A percentile compares a stretch with the other conserved stretches of the same genome.
Evolutionary conservation across 2,113 vertebrate genomes (phyloP).

Genomic region (Chinchilla lanigera): DNA sequence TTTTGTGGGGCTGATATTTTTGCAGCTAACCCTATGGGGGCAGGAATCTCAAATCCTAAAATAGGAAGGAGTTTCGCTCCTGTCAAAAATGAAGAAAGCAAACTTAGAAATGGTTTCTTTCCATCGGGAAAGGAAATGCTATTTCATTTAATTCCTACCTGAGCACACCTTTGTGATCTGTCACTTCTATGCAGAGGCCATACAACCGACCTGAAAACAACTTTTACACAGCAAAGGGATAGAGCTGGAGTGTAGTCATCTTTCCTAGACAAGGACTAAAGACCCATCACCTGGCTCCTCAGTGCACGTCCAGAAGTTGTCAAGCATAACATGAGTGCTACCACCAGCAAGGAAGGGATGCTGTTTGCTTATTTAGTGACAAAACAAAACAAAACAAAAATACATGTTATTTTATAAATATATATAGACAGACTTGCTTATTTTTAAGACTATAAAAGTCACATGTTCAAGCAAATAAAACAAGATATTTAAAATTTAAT

Average conservation of each 20-base stretch:
- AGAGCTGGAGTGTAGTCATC: neutral
- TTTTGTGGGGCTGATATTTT: neutral
- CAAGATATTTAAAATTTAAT: neutral
- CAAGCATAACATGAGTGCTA: neutral
- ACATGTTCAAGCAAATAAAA: neutral
- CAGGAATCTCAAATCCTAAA: neutral
- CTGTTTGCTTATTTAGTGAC: neutral
- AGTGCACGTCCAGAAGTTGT: neutral
- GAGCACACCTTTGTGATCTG: neutral
- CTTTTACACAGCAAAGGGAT: neutral
- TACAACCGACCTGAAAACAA: neutral
- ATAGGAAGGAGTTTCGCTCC: neutral
- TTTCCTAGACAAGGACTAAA: neutral
- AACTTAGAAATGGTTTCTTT: constrained; percentile 20
- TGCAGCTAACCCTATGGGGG: neutral
- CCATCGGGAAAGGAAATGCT: neutral
- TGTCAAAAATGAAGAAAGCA: constrained; percentile 7
- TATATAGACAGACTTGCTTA: neutral
- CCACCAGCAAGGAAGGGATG: neutral
- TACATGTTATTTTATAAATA: too few species aligned
- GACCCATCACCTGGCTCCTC: neutral
- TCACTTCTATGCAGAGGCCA: neutral
- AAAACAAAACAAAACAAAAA: neutral
- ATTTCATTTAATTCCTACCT: neutral
- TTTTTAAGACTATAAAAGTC: neutral